These are phyloP conservation scores for Tenrec ecaudatus DNA, from an alignment of 2,113 vertebrate genomes.

Conservation along the genomic window DNA sequence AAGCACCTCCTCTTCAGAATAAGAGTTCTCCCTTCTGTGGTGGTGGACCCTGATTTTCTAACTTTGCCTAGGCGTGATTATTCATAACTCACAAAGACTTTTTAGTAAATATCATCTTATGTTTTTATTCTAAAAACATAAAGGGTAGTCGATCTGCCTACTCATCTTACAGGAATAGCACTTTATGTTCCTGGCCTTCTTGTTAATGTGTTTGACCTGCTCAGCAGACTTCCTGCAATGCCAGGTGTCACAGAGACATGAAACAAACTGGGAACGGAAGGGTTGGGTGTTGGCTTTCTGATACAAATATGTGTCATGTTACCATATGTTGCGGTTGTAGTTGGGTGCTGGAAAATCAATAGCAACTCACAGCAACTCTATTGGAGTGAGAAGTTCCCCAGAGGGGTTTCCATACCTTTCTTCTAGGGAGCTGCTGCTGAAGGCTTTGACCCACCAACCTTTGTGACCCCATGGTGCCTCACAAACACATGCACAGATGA, in stretches of 20 bases:
- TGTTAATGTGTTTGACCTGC: not conserved
- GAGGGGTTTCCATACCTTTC: not conserved
- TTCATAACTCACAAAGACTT: not conserved
- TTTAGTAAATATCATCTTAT: not conserved
- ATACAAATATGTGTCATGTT: not conserved
- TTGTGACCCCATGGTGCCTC: not conserved
- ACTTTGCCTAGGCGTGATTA: not conserved
- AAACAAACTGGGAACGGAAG: not conserved
- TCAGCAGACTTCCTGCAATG: not conserved
- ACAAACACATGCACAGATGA: not conserved
- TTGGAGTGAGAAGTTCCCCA: not conserved
- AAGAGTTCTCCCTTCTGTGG: not conserved
- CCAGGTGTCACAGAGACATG: too few species aligned
- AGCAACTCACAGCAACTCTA: not conserved
- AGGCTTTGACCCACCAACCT: not conserved
- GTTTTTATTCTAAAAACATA: not conserved
- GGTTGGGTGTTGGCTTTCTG: not conserved
- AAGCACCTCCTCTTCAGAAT: not conserved
- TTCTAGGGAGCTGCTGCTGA: accelerated
- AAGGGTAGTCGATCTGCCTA: not conserved
- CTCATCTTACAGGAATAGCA: not conserved
- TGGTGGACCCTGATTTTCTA: not conserved
- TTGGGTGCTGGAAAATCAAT: not conserved
- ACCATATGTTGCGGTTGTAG: not conserved
- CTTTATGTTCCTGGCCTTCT: not conserved